Evolutionary conservation across 2,113 vertebrate genomes (phyloP), one percentile per base, ranked within the genome.

Genomic region (Collichthys lucidus): DNA sequence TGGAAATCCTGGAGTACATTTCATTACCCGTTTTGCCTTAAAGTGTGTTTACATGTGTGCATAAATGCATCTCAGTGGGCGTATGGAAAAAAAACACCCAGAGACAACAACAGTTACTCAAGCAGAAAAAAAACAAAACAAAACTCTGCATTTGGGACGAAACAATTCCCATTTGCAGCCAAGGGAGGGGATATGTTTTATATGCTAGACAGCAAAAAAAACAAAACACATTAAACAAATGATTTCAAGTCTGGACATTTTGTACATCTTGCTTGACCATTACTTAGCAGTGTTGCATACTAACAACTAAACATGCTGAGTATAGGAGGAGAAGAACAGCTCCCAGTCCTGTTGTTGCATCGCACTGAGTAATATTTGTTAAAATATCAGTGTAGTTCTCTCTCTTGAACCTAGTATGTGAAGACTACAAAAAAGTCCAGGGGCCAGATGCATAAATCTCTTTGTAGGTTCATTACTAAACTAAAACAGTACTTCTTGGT

Each of bases 101-200:
- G 78, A 91, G 84, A 89, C 81, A 87, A 85, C n/a, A 84, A 24
- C 62, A 31, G 74, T 80, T 88, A 91, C 62, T 87, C 82, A 75
- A 29, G 83, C 85, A 71, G 78, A 81, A 81, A 74, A 87, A 74
- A 40, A 69, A 66, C 47, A 63, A 82, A 88, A 81, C 56, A 73
- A 83, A 86, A 79, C 46, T 11, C 52, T 73, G 74, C 77, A 35
- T 88, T 84, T 76, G 53, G 77, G 83, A 82, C 70, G 31, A 74
- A 86, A 69, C 44, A 85, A 84, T 85, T 84, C 77, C 75, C 72
- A 77, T 50, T 64, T 19, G 52, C 74, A 50, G 69, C 20, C 40
- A 57, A 75, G 74, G 77, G 72, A 77, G 79, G 61, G 71, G 83
- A 74, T 84, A 44, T 61, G 77, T 86, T 59, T 78, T 63, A 22